Conservation (phyloP, 2,888 invertebrate genomes). For the Penaeus monodon region DNA sequence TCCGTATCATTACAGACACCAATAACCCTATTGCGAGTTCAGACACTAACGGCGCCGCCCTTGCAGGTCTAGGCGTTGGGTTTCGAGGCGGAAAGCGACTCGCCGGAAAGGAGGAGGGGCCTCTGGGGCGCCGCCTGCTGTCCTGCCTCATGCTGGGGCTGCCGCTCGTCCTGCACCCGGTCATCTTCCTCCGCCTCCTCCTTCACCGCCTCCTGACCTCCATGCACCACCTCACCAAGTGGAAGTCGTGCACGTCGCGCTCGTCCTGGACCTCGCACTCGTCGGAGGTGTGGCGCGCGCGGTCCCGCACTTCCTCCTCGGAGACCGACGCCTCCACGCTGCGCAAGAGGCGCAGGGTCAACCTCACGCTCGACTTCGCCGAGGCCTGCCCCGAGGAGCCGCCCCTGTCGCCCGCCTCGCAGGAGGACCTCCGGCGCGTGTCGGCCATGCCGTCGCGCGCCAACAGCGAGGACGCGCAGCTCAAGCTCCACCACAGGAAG, state of each 20-base stretch:
- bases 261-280: constrained; percentile 70
- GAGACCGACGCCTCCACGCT: constrained; percentile 70
- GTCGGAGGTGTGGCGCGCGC: constrained; percentile 58
- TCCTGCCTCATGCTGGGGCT: constrained; percentile 70
- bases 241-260: constrained; percentile 71
- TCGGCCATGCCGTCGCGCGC: constrained; percentile 66
- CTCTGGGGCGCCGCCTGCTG: constrained; percentile 53
- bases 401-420: constrained; percentile 39
- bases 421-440: constrained; percentile 66
- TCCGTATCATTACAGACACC: background rate
- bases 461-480: constrained; percentile 43
- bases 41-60: background rate
- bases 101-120: constrained; percentile 30
- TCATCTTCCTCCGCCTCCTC: constrained; percentile 74
- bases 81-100: constrained; percentile 6
- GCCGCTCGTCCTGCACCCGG: constrained; percentile 74
- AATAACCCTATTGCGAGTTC: background rate
- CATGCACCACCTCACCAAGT: constrained; percentile 72
- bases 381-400: constrained; percentile 54
- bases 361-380: constrained; percentile 64
- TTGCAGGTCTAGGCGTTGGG: constrained; percentile 4
- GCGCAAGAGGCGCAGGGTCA: constrained; percentile 70
- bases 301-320: constrained; percentile 68
- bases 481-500: constrained; percentile 19
- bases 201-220: constrained; percentile 74